Base-by-base conservation (phyloP, 2,113 vertebrate genomes). In the Platysteira castanea region DNA sequence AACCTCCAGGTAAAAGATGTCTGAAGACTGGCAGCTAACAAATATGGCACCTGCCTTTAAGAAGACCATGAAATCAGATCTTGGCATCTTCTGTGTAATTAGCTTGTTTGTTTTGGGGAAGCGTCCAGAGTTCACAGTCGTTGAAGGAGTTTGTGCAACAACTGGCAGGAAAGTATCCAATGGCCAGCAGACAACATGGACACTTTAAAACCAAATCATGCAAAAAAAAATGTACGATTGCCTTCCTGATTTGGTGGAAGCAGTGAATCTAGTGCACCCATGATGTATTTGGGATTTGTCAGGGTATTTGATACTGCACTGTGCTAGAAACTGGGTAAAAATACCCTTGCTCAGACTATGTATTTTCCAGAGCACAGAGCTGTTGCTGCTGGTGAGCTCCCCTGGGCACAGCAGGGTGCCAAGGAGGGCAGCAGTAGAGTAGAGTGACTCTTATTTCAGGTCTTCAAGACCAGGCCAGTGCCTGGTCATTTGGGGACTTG, bases 391-490 rank as follows among this genome's bases (percentile, higher is more conserved):
- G 65, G 39, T 87, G 91, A 96, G 53, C 54, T 87, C 44, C n/a
- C 20, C 54, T 23, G 57, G 56, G 57, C 1, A 9, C n/a, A 61
- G 37, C 15, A 65, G 57, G 50, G 73, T 92, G 87, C 74, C 93
- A 88, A 93, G 59, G 74, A 82, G 59, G 54, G 83, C 84, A 90
- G 54, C 52, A 76, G 44, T 31, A 37, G 65, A 76, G 44, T 31
- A 37, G 65, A 87, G 28, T 91, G 57, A 82, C 56, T 73, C 49
- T 82, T 61, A 80, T 90, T 91, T 93, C 89, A 77, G 41, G 12
- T 44, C 70, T 94, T 79, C 67, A 61, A 65, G 67, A 61, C 44
- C 44, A 53, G 47, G 14, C 11, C 46, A 77, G 81, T 20, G 61
- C 49, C 37, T 1, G 2, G 57, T 74, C 63, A 18, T 68, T 4